Base-by-base conservation (phyloP, 2,113 vertebrate species). In the Cyprinus carpio region DNA sequence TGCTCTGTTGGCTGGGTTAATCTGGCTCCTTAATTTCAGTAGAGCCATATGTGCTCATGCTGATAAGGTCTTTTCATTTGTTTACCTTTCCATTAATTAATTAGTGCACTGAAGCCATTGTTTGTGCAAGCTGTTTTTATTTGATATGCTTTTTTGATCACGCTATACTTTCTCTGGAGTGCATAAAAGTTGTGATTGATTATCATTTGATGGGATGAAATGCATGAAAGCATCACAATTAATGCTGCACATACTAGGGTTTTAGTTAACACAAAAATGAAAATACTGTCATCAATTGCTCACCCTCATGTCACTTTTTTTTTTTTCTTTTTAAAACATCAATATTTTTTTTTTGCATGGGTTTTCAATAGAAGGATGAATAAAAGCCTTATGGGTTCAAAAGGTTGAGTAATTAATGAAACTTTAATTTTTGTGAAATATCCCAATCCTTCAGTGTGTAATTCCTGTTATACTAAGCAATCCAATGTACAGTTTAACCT, bases 21-120 rank as follows among this genome's bases (percentile, higher is more conserved):
- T 82, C 84, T 84, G 76, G 58, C 81, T 86, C 84, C 88, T 87
- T 85, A 85, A 56, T 83, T 84, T 88, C 87, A 86, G 84, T 81
- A 77, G 82, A 43, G 82, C 87, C 87, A 85, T 86, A 88, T 88
- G 87, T 60, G 62, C 81, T 83, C 85, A 81, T 86, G 64, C 87
- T 84, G 87, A 86, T 84, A 75, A 86, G 82, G 46, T 85, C 81
- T 76, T 86, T 81, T 80, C 71, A 84, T 85, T 83, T 84, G 71
- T 88, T 86, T 88, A 82, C 87, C 81, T 84, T 76, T 84, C 82
- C 76, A 88, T 88, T 88, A 88, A 88, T 86, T 86, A 88, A 88
- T 86, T 75, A 86, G 87, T 81, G 77, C 82, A 84, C 51, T 29
- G 23, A 80, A 76, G 77, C 62, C 40, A 13, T 43, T 77, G 43